Evolutionary conservation across 1,140 invertebrate genomes (phyloP), one percentile per base, ranked within the genome.

Genomic region (Nymphalis io): DNA sequence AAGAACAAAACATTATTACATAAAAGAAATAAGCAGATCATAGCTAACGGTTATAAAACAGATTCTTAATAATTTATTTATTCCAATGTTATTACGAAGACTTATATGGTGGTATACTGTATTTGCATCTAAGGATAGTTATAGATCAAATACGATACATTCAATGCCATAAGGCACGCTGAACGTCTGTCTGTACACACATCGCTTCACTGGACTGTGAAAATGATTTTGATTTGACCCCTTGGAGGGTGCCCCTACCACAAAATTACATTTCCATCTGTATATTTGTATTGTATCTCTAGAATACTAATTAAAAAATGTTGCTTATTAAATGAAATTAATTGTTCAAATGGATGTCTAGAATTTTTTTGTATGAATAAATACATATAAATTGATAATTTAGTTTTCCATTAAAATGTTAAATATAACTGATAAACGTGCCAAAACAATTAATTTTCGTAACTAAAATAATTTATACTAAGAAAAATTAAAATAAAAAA

Each of bases 191-290:
- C 75, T 72, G 75, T 72, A 79, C 77, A 76, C 80, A 84, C 81
- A 79, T 72, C 78, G 80, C 80, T 85, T 80, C 87, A 87, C 83
- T 90, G 87, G 85, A 83, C 85, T 90, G 88, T 90, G 88, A 90
- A 89, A 90, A 90, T 90, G 87, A 89, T 90, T 90, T 90, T 90
- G 87, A 89, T 90, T 90, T 90, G 88, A 89, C 84, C 88, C 87
- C 89, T 90, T 89, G 87, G 82, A 87, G 83, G 84, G 82, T 73
- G 81, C 76, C 72, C 83, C 80, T 75, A 85, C 87, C 85, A 79
- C 87, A 87, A 87, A 90, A 90, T 90, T 90, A 90, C 86, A 87
- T 88, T 88, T 88, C 84, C 80, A 88, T 85, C 83, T 84, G 82
- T 83, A 78, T 66, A 59, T 70, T 70, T 70, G 60, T 70, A 70